Base-by-base conservation (phyloP, 2,113 vertebrate genomes). In the Anseranas semipalmata region DNA sequence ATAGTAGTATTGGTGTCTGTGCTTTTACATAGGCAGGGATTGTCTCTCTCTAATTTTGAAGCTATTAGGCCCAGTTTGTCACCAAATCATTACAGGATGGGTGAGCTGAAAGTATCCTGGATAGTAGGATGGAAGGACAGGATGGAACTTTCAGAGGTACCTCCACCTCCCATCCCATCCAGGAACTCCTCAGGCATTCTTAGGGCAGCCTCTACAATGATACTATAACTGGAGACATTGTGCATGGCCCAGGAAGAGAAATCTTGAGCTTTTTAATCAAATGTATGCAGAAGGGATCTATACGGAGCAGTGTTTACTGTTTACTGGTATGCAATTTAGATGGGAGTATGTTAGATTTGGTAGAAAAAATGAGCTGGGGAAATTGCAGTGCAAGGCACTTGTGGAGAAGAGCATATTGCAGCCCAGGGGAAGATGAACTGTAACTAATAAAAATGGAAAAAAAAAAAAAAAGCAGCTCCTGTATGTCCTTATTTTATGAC, bases 1-100 rank as follows among this genome's bases (percentile, higher is more conserved):
- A 0, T 11, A 41, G 82, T 27, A 78, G 37, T 3, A 0, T 41
- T 0, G 0, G 11, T 59, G 12, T 28, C 15, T 43, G 30, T 53
- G 46, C n/a, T 85, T 85, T 81, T 58, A 21, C 20, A 25, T 27
- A 56, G 68, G 22, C 59, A 87, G 50, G 24, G 18, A 19, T 24
- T 41, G 37, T 81, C 48, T 74, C 7, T 1, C 45, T 70, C 45
- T 41, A 33, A 0, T 66, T 85, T 35, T 77, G 74, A 81, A 52
- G 33, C 33, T 62, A 5, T 53, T 85, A 62, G 50, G 30, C 15
- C 39, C 81, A 22, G 12, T 28, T 85, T 52, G 33, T 89, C 55
- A 87, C 30, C 13, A 16, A 66, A 0, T 85, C 5, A 0, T 63
- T 68, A 7, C 43, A 70, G 41, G 19, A 6, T 68, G 10, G 6